A percentile compares a stretch with the other conserved stretches of the same genome.
Evolutionary conservation across 2,888 invertebrate species (phyloP).

Genomic region (Stratiomys singularior): DNA sequence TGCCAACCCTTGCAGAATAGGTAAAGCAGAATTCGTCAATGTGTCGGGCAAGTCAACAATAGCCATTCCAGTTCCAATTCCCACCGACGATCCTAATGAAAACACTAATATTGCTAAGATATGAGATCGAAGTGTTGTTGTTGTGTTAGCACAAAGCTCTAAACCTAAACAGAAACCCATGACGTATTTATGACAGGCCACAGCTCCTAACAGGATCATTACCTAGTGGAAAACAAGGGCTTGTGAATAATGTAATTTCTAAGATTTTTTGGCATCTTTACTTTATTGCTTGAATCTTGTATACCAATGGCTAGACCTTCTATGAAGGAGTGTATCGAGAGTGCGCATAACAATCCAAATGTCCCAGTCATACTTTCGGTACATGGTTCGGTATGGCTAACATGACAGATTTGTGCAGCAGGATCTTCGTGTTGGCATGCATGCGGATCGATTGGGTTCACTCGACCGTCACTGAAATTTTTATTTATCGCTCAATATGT

Average conservation of each 20-base stretch:
- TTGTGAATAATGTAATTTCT: background rate
- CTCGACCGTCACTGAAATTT: background rate
- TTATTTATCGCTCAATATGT: too few species aligned
- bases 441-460: background rate
- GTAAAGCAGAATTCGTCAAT: constrained; percentile 67
- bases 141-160: constrained; percentile 72
- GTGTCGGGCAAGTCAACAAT: constrained; percentile 68
- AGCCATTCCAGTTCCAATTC: constrained; percentile 75
- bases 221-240: constrained; percentile 69
- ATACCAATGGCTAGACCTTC: constrained; percentile 87
- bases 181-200: constrained; percentile 83
- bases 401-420: constrained; percentile 70
- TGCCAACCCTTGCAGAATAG: constrained; percentile 76
- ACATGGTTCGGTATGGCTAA: constrained; percentile 75
- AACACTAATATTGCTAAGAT: constrained; percentile 73
- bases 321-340: constrained; percentile 80
- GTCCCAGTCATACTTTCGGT: constrained; percentile 71
- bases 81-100: constrained; percentile 74
- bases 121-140: constrained; percentile 63
- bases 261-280: constrained; percentile 63
- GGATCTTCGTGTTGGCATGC: constrained; percentile 57
- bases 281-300: constrained; percentile 73
- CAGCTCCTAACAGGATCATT: constrained; percentile 73
- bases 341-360: constrained; percentile 75
- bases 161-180: constrained; percentile 84